These are phyloP conservation scores for Polypedilum vanderplanki DNA, from an alignment of 1,140 invertebrate species.

Conservation along the genomic window DNA sequence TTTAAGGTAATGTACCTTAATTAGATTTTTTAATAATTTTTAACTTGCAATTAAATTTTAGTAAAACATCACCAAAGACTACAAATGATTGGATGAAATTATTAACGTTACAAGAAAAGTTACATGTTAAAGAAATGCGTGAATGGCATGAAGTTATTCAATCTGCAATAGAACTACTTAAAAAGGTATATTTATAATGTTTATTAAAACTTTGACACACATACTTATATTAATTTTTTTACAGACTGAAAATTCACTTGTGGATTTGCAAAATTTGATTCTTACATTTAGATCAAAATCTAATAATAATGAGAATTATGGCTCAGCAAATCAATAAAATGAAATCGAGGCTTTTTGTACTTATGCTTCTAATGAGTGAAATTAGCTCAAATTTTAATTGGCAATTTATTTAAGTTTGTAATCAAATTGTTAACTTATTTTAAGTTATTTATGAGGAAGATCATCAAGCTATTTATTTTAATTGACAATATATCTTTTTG, in stretches of 20 bases:
- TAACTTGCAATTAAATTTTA: background rate
- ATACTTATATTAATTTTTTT: too few species aligned
- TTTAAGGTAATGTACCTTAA: background rate
- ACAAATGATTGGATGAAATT: conserved; percentile 71
- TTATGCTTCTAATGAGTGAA: too few species aligned
- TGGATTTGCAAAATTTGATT: conserved; percentile 51
- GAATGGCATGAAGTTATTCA: conserved; percentile 69
- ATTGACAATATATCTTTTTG: too few species aligned
- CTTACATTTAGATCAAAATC: conserved; percentile 31
- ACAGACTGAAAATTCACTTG: conserved; percentile 51
- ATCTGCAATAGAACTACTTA: conserved; percentile 55
- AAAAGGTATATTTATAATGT: conserved; percentile 47
- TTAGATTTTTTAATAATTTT: background rate
- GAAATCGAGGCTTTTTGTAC: too few species aligned
- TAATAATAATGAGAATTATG: too few species aligned
- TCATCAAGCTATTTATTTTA: too few species aligned
- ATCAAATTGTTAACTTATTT: too few species aligned
- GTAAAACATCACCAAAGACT: conserved; percentile 52
- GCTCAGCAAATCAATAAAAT: too few species aligned
- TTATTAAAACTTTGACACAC: too few species aligned
- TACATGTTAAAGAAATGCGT: conserved; percentile 66
- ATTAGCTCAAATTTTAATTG: too few species aligned
- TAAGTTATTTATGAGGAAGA: too few species aligned
- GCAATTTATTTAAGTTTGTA: too few species aligned
- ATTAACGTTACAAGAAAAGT: conserved; percentile 65